Evolutionary conservation across 1,140 invertebrate species (phyloP).

Genomic region (Calephelis nemesis): DNA sequence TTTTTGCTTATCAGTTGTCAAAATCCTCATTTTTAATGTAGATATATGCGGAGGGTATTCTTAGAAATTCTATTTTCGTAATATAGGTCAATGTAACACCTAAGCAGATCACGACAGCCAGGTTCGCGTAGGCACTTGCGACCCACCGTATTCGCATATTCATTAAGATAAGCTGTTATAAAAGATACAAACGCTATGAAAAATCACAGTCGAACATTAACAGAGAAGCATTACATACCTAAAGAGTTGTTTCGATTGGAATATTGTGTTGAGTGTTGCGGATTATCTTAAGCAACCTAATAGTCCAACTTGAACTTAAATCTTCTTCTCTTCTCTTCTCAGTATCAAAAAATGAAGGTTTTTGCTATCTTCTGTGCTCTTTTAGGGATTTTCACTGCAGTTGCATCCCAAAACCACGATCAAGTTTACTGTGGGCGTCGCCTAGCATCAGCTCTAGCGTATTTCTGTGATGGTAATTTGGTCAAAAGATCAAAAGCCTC

Average conservation of each 20-base stretch:
- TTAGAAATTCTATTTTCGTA: background rate
- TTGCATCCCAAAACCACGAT: conserved; percentile 19
- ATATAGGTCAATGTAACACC: background rate
- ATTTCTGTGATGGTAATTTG: conserved; percentile 30
- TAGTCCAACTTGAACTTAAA: too few species aligned
- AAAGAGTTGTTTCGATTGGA: background rate
- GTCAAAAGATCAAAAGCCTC: conserved; percentile 24
- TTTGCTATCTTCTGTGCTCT: conserved; percentile 21
- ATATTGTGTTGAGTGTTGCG: too few species aligned
- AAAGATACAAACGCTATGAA: background rate
- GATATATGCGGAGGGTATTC: too few species aligned
- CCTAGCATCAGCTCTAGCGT: conserved; percentile 27
- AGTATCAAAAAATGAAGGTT: conserved; percentile 24
- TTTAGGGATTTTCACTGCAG: conserved; percentile 20
- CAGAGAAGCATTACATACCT: background rate
- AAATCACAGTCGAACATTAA: background rate
- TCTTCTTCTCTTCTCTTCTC: background rate
- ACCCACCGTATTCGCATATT: background rate
- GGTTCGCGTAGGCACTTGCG: background rate
- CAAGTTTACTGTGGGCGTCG: conserved; percentile 35
- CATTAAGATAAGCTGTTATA: background rate
- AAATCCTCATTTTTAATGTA: too few species aligned
- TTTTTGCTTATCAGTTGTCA: too few species aligned
- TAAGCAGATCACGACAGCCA: background rate
- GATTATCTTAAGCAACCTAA: too few species aligned